Percentiles rank a stretch among this genome's conserved stretches.
phyloP scores from a whole-genome alignment of 2,888 invertebrate species.

The Lasioglossum leucozonium region DNA sequence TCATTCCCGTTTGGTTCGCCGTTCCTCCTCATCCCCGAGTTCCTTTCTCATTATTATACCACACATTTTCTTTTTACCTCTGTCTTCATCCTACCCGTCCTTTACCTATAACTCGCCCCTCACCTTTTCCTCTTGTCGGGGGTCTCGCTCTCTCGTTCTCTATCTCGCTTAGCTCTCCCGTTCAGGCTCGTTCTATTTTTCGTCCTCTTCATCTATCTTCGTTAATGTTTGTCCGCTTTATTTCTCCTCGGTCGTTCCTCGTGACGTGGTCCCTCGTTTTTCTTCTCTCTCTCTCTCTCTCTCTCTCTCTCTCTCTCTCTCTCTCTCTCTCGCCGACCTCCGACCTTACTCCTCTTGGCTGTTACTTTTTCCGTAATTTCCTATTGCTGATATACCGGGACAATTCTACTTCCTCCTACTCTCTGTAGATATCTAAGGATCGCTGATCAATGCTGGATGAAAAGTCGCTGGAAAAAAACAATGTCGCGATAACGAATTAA shows the following conservation, averaged over 20 bases:
- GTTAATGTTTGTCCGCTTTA: constrained; percentile 59
- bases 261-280: constrained; percentile 47
- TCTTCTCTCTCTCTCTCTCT: constrained; percentile 46
- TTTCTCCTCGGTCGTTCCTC: constrained; percentile 50
- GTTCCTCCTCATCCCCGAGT: constrained; percentile 10
- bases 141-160: constrained; percentile 9
- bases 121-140: constrained; percentile 6
- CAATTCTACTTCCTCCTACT: constrained; percentile 25
- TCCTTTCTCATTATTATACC: constrained; percentile 34
- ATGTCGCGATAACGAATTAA: constrained; percentile 24
- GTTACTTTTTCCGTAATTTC: constrained; percentile 58
- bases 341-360: constrained; percentile 14
- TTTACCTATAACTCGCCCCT: background rate
- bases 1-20: background rate
- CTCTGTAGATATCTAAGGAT: too few species aligned
- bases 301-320: too few species aligned
- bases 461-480: background rate
- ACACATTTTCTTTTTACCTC: constrained; percentile 6
- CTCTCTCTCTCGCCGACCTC: too few species aligned
- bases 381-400: constrained; percentile 54
- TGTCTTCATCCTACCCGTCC: background rate
- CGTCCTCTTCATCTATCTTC: constrained; percentile 55
- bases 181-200: constrained; percentile 37
- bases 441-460: too few species aligned
- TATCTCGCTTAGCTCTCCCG: background rate